Percentiles rank a stretch among this genome's conserved stretches.
These are phyloP conservation scores for Andrena flavipes DNA, from an alignment of 2,888 invertebrate genomes.

Conservation along the genomic window DNA sequence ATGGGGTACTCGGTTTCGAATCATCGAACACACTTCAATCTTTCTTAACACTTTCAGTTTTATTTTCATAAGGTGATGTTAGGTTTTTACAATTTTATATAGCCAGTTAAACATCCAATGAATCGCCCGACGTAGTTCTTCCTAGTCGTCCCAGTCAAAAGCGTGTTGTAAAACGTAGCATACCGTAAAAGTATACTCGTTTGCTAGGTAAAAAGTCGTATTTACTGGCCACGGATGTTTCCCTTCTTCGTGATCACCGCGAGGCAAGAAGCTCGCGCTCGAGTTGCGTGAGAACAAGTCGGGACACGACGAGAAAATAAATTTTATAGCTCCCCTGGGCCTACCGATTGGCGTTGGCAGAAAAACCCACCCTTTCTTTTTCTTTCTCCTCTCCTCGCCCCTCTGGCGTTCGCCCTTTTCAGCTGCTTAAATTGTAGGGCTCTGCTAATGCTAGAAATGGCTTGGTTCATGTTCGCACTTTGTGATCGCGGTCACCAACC, in stretches of 20 bases:
- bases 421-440: slow-evolving; percentile 43
- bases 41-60: neutral
- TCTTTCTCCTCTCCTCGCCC: neutral
- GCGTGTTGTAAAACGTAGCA: slow-evolving; percentile 43
- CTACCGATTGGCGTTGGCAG: slow-evolving; percentile 65
- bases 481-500: neutral
- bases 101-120: slow-evolving; percentile 1
- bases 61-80: neutral
- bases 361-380: slow-evolving; percentile 58
- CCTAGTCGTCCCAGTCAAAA: slow-evolving; percentile 4
- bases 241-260: slow-evolving; percentile 68
- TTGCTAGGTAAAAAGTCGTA: slow-evolving; percentile 58
- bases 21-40: no score
- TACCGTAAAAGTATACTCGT: slow-evolving; percentile 52
- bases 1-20: no score
- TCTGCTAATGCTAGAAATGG: slow-evolving; percentile 37
- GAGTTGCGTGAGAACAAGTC: slow-evolving; percentile 73
- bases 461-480: slow-evolving; percentile 32
- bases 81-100: neutral
- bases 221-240: slow-evolving; percentile 57
- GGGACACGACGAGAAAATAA: slow-evolving; percentile 61
- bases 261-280: slow-evolving; percentile 72
- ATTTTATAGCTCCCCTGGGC: slow-evolving; percentile 69
- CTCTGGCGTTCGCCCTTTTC: slow-evolving; percentile 11
- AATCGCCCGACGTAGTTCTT: slow-evolving; percentile 3